phyloP scores from a whole-genome alignment of 2,888 invertebrate genomes.

The Caenorhabditis drosophilae region DNA sequence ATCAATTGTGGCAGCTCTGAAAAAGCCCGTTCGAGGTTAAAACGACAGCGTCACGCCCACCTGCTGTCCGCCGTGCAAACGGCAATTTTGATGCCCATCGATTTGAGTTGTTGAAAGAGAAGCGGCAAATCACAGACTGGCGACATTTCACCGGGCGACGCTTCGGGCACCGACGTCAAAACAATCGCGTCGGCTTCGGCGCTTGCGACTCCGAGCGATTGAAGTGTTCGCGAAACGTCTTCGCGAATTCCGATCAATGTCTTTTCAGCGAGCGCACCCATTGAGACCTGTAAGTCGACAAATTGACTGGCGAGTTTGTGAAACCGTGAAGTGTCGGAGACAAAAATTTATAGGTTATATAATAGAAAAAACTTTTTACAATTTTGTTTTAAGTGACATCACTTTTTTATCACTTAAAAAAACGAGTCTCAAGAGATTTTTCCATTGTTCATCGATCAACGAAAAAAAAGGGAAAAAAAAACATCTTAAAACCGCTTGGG shows the following conservation, averaged over 20 bases:
- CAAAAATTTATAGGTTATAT: too few relatives aligned
- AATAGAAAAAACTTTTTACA: too few relatives aligned
- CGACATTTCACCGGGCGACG: slow-evolving; percentile 45
- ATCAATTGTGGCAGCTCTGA: slow-evolving; percentile 58
- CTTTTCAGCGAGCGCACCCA: slow-evolving; percentile 57
- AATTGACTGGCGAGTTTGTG: too few relatives aligned
- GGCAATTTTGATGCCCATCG: slow-evolving; percentile 71
- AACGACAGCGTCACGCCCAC: slow-evolving; percentile 22
- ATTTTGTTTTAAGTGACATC: too few relatives aligned
- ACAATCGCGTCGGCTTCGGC: slow-evolving; percentile 44
- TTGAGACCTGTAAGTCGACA: slow-evolving; percentile 58
- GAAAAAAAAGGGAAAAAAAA: too few relatives aligned
- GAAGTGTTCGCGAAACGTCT: slow-evolving; percentile 50
- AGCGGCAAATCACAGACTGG: slow-evolving; percentile 69
- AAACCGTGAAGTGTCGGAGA: too few relatives aligned
- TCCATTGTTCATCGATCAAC: too few relatives aligned
- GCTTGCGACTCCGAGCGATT: slow-evolving; percentile 38
- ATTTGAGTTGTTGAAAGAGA: slow-evolving; percentile 69
- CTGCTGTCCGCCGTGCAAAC: slow-evolving; percentile 71
- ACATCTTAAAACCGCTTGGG: too few relatives aligned
- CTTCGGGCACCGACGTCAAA: slow-evolving; percentile 49
- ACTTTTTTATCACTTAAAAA: too few relatives aligned
- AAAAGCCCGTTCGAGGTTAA: slow-evolving; percentile 4
- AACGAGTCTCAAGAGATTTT: too few relatives aligned
- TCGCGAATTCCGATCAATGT: slow-evolving; percentile 53